Percentiles rank a stretch among this genome's conserved stretches.
Conservation (phyloP, 2,113 vertebrate genomes). For the Uria aalge region DNA sequence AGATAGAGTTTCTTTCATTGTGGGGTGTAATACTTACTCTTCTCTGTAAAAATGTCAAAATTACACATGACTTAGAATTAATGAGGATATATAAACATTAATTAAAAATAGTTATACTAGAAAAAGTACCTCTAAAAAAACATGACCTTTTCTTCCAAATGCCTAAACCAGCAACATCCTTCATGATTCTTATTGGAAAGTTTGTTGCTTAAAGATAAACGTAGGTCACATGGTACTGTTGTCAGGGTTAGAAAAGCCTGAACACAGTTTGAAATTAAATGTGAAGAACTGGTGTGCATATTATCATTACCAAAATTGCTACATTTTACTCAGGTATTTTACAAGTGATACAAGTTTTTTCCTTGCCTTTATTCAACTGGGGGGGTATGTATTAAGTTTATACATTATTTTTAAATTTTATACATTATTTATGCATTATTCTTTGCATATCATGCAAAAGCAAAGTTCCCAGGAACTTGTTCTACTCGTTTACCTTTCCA, state of each 20-base stretch:
- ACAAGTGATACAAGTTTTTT: background rate
- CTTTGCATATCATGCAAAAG: background rate
- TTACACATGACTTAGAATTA: background rate
- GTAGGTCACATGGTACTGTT: background rate
- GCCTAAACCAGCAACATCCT: background rate
- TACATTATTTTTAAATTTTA: background rate
- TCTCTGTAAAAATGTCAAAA: background rate
- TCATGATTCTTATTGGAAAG: background rate
- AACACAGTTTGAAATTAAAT: background rate
- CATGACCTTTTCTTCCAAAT: background rate
- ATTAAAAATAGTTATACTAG: background rate
- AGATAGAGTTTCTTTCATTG: background rate
- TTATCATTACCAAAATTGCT: background rate
- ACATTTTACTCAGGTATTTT: background rate
- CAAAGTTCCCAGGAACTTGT: background rate
- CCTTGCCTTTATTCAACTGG: background rate
- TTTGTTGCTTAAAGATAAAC: background rate
- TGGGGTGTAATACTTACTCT: background rate
- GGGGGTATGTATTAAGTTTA: background rate
- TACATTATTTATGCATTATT: background rate
- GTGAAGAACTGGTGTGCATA: background rate
- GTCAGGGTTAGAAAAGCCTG: background rate
- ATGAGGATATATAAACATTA: background rate
- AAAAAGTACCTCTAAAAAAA: background rate
- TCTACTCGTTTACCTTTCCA: background rate